Evolutionary conservation across 2,113 vertebrate species (phyloP).

Genomic region (Callocephalon fimbriatum): DNA sequence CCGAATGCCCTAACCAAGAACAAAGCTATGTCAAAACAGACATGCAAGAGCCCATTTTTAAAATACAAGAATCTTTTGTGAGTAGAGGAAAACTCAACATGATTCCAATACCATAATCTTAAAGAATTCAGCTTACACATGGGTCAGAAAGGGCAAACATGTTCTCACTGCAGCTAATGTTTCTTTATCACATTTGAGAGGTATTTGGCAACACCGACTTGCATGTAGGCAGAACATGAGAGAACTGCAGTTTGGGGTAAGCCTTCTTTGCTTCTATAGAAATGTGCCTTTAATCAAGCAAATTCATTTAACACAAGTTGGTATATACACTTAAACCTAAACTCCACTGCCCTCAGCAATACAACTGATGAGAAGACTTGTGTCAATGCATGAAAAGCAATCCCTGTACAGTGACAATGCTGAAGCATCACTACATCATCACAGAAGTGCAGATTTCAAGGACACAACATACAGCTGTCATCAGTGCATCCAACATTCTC

Average conservation of each 20-base stretch:
- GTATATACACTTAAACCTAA: background rate
- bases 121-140: background rate
- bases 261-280: background rate
- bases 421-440: background rate
- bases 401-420: background rate
- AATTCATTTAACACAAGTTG: background rate
- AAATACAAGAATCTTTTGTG: background rate
- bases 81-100: background rate
- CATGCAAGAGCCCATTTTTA: background rate
- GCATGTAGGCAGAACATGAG: background rate
- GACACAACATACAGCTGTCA: background rate
- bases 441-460: background rate
- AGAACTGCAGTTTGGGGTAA: background rate
- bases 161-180: background rate
- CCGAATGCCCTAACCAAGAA: background rate
- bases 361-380: background rate
- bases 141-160: background rate
- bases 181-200: background rate
- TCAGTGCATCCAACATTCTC: background rate
- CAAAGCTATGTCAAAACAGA: background rate
- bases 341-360: background rate
- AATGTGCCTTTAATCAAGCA: background rate
- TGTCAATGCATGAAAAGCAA: background rate
- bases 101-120: background rate
- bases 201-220: background rate